A percentile compares a stretch with the other conserved stretches of the same genome.
phyloP scores from a whole-genome alignment of 2,888 invertebrate genomes.

The Noctuana brunneofusca region DNA sequence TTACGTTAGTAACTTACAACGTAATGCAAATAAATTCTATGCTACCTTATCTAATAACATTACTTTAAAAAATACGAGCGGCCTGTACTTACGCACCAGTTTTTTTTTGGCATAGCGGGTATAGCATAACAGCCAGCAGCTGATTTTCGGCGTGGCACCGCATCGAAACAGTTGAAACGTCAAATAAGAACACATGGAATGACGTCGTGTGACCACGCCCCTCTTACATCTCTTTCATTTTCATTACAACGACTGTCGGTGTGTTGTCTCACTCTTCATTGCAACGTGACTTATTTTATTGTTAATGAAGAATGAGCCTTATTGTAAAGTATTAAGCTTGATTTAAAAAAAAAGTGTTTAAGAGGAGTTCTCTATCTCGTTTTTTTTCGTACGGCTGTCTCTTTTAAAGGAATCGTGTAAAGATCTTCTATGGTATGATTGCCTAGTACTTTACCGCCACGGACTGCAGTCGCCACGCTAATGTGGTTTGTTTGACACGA shows the following conservation, averaged over 20 bases:
- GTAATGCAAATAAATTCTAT: no score
- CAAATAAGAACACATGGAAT: conserved; percentile 60
- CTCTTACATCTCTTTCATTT: conserved; percentile 54
- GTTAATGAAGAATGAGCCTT: conserved; percentile 48
- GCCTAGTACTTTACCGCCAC: conserved; percentile 82
- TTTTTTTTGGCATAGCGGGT: conserved; percentile 35
- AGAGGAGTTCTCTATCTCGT: conserved; percentile 48
- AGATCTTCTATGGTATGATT: conserved; percentile 59
- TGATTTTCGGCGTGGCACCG: conserved; percentile 75
- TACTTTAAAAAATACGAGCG: background rate
- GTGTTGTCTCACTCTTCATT: conserved; percentile 57
- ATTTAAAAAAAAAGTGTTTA: conserved; percentile 45
- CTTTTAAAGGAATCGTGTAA: conserved; percentile 44
- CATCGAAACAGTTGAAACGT: conserved; percentile 49
- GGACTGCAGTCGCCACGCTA: conserved; percentile 78
- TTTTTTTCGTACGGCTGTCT: conserved; percentile 40
- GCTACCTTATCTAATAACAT: background rate
- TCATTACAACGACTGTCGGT: conserved; percentile 34
- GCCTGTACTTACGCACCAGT: conserved; percentile 36
- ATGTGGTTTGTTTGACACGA: conserved; percentile 73
- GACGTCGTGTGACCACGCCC: conserved; percentile 73
- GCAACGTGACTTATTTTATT: conserved; percentile 60
- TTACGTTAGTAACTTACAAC: no score
- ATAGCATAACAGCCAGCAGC: conserved; percentile 56
- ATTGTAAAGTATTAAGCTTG: conserved; percentile 45